Conservation (phyloP, 1,140 invertebrate genomes). For the Acarapis woodi region DNA sequence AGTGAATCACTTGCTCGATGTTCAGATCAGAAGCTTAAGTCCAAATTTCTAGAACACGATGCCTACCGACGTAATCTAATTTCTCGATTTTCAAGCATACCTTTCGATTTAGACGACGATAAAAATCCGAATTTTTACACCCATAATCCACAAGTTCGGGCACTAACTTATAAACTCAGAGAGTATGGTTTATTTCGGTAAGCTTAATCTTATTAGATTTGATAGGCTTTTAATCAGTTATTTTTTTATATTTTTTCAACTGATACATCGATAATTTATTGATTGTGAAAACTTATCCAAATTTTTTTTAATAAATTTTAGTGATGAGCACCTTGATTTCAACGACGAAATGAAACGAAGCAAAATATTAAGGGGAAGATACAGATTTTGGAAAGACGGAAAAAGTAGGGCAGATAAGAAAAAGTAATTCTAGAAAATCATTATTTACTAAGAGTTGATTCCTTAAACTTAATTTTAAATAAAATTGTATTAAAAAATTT, state of each 20-base stretch:
- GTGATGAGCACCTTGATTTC: conserved; percentile 74
- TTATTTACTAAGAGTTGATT: no score
- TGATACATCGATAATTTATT: not conserved
- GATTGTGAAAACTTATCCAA: not conserved
- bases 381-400: no score
- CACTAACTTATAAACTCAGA: conserved; percentile 18
- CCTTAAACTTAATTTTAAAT: no score
- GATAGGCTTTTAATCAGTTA: no score
- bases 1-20: not conserved
- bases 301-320: no score
- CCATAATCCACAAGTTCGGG: conserved; percentile 36
- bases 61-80: not conserved
- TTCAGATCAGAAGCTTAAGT: not conserved
- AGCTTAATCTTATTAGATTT: no score
- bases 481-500: no score
- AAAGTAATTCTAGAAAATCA: no score
- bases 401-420: no score
- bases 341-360: conserved; percentile 56
- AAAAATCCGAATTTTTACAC: conserved; percentile 41
- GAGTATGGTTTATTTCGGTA: conserved; percentile 13
- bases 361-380: conserved; percentile 38
- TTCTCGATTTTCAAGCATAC: not conserved
- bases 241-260: not conserved
- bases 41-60: conserved; percentile 2
- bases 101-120: conserved; percentile 4